Percentiles rank a stretch among this genome's conserved stretches.
Conservation (phyloP, 2,797 vertebrate species). For the Melanotaenia pygmaea region DNA sequence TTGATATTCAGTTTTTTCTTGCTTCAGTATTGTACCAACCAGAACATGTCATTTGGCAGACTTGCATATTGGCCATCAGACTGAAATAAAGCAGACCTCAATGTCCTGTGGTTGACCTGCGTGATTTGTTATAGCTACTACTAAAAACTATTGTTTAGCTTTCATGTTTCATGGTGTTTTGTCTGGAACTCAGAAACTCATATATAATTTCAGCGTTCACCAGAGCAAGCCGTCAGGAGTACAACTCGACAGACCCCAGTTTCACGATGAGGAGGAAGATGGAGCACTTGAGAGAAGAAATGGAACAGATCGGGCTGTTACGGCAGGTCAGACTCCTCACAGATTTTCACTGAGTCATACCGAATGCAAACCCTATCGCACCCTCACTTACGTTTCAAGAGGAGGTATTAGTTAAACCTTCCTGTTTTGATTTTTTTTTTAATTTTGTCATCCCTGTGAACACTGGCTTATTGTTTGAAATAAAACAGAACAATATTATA, state of each 20-base stretch:
- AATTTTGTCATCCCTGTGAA: no score
- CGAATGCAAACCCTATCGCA: not conserved
- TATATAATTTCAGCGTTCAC: constrained; percentile 85
- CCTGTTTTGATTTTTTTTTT: no score
- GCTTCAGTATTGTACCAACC: no score
- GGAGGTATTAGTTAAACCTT: no score
- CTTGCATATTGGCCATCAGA: no score
- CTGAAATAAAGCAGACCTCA: no score
- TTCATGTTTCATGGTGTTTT: not conserved
- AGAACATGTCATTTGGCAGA: no score
- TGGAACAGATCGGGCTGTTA: constrained; percentile 92
- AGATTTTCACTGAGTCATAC: not conserved
- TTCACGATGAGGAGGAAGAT: constrained; percentile 99
- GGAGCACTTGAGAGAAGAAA: constrained; percentile 97
- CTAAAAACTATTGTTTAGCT: not conserved
- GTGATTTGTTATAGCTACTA: not conserved
- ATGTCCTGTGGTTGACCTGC: no score
- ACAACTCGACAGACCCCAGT: constrained; percentile 88
- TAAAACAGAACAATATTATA: no score
- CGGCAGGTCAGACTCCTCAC: constrained; percentile 84
- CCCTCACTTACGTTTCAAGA: no score
- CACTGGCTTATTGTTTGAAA: no score
- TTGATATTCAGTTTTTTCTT: no score
- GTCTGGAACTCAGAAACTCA: constrained; percentile 8
- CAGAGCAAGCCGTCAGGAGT: constrained; percentile 88